Base-by-base conservation (phyloP, 2,113 vertebrate species). In the Mus spicilegus region DNA sequence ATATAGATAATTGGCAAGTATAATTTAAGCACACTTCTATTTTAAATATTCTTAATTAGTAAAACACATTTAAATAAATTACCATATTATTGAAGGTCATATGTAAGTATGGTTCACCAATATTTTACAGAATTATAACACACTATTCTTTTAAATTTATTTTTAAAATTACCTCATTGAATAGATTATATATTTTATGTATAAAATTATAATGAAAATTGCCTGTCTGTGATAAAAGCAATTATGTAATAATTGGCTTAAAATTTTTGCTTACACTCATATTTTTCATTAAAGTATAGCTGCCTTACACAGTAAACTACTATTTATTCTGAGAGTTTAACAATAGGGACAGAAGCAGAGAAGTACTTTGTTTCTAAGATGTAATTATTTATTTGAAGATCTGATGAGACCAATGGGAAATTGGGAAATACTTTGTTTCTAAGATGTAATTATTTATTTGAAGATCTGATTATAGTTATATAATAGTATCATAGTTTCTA, bases 21-120 rank as follows among this genome's bases (percentile, higher is more conserved):
- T 98, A 98, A 98, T 98, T 98, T 98, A 94, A 94, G 89, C 93
- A 89, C 91, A 97, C 90, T 98, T 97, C 96, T 97, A 98, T 98
- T 97, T 98, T 96, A 98, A 98, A 98, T 98, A 98, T 96, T 98
- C 96, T 97, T 98, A 98, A 98, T 99, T 98, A 99, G 98, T 97
- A 97, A 98, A 98, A 76, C 97, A 97, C 73, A 99, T 98, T 98
- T 98, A 98, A 98, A 98, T 98, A 98, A 98, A 98, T 99, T 98
- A 98, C 90, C 98, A 98, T 98, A 98, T 98, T 97, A 97, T 94
- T 98, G 98, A 98, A 98, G 98, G 98, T 99, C 98, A 98, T 56
- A 95, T 51, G 96, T 91, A 97, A 97, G 87, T 97, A 73, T 92
- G 92, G 69, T 89, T 97, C 81, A 92, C 90, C 85, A 98, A 97